Evolutionary conservation across 35 echinoderm and acorn worm species (phyloP).

Genomic region (Strongylocentrotus purpuratus): DNA sequence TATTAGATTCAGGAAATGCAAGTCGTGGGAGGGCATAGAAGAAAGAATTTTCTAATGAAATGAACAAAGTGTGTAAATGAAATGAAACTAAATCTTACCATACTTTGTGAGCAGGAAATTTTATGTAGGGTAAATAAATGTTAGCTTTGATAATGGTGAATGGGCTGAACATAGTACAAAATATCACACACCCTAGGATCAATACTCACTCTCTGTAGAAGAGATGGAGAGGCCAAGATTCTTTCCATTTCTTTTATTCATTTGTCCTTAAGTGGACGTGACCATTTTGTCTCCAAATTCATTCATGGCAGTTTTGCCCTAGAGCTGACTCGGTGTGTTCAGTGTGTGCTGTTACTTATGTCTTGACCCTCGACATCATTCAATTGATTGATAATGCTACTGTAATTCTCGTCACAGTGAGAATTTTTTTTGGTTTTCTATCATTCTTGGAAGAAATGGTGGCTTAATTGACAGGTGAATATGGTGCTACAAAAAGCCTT

Average conservation of each 20-base stretch:
- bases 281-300: background rate
- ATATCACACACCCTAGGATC: background rate
- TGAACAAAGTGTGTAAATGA: background rate
- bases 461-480: background rate
- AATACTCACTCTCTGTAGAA: background rate
- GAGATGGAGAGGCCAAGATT: background rate
- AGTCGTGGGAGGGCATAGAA: background rate
- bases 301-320: background rate
- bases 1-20: constrained; percentile 3
- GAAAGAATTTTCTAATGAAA: background rate
- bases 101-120: background rate
- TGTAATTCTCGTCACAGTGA: background rate
- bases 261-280: background rate
- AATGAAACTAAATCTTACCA: background rate
- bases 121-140: background rate
- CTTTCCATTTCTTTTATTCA: background rate
- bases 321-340: background rate
- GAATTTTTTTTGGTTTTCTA: background rate
- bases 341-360: background rate
- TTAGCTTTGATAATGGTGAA: background rate
- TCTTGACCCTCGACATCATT: background rate
- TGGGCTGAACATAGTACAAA: background rate
- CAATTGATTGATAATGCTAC: background rate
- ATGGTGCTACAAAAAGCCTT: background rate
- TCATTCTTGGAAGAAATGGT: background rate